Base-by-base conservation (phyloP, 2,113 vertebrate species). In the Toxostoma redivivum region DNA sequence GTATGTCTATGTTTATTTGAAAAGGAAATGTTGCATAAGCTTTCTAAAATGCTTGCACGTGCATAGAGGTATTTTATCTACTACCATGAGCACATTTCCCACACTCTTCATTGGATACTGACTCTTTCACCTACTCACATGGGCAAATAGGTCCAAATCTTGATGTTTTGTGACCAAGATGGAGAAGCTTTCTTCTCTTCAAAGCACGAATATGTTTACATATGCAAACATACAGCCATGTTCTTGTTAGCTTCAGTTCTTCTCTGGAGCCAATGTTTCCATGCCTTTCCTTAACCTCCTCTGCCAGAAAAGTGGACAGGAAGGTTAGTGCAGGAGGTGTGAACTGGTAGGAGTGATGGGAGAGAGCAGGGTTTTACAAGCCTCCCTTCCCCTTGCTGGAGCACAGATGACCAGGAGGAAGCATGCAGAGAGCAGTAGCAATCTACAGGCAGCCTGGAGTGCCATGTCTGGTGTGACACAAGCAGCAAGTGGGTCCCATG, bases 21-120 rank as follows among this genome's bases (percentile, higher is more conserved):
- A 95, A 93, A 95, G 70, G 73, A 89, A 86, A 93, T 31, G 30
- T 96, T 97, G 54, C 93, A 94, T 94, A 95, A 97, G 73, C 81
- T 95, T 88, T 73, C 56, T 0, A 0, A 96, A 95, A 84, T 35
- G 57, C 53, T 84, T 15, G 3, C 79, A 94, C 28, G 5, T 88
- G 72, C 40, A 84, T 83, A 80, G 91, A 93, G 72, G 83, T 96
- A 92, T 97, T 97, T 95, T 96, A 58, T 79, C 86, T 91, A 71
- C 89, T 83, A 81, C 53, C 67, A 12, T 40, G 66, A 79, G 53
- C 12, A 8, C 28, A 17, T 96, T 97, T 97, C 78, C 86, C 96
- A 45, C 38, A 42, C 40, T 92, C 61, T 80, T 72, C 44, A 27
- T n/a, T 77, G 83, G 92, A 83, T 76, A 58, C 20, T 77, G 83